These are phyloP conservation scores for Muscicapa striata DNA, from an alignment of 2,797 vertebrate genomes.

Conservation along the genomic window DNA sequence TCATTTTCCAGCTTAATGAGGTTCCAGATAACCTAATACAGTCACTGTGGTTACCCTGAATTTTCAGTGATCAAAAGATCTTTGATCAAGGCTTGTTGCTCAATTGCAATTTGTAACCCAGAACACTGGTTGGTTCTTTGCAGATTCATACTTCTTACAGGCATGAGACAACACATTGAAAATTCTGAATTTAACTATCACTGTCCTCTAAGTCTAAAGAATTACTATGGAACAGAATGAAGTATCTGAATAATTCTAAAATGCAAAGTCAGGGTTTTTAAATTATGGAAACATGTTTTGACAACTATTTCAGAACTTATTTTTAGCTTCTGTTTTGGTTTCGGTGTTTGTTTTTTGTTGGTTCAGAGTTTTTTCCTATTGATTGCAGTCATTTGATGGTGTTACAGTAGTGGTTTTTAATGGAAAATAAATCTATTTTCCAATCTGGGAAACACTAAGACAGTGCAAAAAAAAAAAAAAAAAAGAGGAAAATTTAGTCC, in stretches of 20 bases:
- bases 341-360: neutral
- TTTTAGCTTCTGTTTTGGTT: neutral
- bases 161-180: neutral
- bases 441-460: neutral
- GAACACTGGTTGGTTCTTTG: neutral
- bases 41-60: neutral
- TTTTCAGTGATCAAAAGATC: slow-evolving; percentile 29
- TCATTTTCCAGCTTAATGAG: neutral
- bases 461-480: neutral
- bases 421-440: neutral
- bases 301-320: neutral
- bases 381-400: neutral
- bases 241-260: neutral
- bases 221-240: neutral
- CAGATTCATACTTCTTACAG: neutral
- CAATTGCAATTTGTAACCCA: neutral
- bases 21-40: neutral
- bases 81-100: neutral
- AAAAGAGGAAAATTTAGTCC: neutral
- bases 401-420: neutral
- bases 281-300: neutral
- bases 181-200: neutral
- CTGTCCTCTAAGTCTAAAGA: neutral
- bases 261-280: neutral
- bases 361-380: neutral